Base-by-base conservation (phyloP, 2,113 vertebrate genomes). In the Spheniscus mendiculus region DNA sequence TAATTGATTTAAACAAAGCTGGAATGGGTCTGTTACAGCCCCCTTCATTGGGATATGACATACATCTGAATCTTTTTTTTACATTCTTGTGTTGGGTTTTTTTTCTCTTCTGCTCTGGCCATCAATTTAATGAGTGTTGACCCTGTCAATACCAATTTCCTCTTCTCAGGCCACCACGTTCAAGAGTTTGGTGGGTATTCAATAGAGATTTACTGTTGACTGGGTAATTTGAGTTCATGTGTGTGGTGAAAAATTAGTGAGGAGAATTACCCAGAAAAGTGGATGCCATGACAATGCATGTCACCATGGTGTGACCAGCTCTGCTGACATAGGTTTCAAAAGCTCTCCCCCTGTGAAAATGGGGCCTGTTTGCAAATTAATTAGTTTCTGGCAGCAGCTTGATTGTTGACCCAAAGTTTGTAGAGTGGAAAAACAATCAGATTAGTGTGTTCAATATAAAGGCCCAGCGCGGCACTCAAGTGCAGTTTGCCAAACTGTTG, bases 401-500 rank as follows among this genome's bases (percentile, higher is more conserved):
- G 98, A 98, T 98, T 98, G 98, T 98, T 98, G 98, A 98, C 98
- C 98, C 96, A 98, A 98, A 98, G 98, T 97, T 98, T 98, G 97
- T 98, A 98, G 98, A 98, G 98, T 98, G 97, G 98, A 98, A 98
- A 98, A 98, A 98, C 98, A 98, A 98, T 98, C 97, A 97, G 98
- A 98, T 98, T 98, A 98, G 98, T 98, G 97, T 98, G 98, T 97
- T 98, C 97, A 82, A 79, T 97, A 98, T 98, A 98, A 99, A 98
- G 96, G 96, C 97, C 95, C 97, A 98, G 97, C 9, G 89, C 94
- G 17, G 95, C 66, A 83, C 97, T 97, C 85, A 89, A 98, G 97
- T 98, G 97, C 96, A 96, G 98, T 98, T 98, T 98, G 98, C 98
- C 98, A 96, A 95, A 97, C 97, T 97, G 96, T 96, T 98, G 96